These are phyloP conservation scores for Echinometra lucunter DNA, from an alignment of 53 echinoderm and acorn worm species.

Conservation along the genomic window DNA sequence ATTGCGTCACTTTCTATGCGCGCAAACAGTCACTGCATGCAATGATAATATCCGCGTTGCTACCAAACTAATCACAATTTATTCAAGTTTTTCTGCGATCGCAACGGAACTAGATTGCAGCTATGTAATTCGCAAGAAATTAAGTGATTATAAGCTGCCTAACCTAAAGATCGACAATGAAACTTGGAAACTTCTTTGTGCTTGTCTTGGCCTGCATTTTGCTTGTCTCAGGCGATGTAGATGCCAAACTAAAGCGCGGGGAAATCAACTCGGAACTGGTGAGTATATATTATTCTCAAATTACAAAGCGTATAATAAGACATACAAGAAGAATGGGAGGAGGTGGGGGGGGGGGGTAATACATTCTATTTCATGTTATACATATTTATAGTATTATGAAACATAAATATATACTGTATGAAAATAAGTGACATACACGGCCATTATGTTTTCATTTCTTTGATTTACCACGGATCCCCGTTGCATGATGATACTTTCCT, in stretches of 20 bases:
- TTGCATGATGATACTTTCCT: too few species aligned
- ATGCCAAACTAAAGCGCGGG: not conserved
- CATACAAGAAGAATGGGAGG: not conserved
- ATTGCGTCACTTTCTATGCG: not conserved
- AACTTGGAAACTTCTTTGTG: not conserved
- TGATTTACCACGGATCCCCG: too few species aligned
- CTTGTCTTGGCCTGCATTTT: conserved; percentile 1
- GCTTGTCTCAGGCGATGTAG: not conserved
- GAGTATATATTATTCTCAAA: not conserved
- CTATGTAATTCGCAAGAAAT: not conserved
- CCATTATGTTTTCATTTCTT: too few species aligned
- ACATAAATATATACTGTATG: too few species aligned
- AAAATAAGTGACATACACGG: too few species aligned
- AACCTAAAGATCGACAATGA: not conserved
- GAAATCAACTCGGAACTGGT: not conserved
- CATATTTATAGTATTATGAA: too few species aligned
- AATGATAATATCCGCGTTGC: not conserved
- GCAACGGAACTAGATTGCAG: not conserved
- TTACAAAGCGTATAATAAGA: not conserved
- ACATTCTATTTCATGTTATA: too few species aligned
- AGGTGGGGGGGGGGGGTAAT: too few species aligned
- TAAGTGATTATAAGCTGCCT: not conserved
- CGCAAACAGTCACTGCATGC: not conserved
- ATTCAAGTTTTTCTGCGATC: not conserved
- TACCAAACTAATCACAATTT: not conserved